phyloP scores from a whole-genome alignment of 2,797 vertebrate genomes.

The Anas bernieri region DNA sequence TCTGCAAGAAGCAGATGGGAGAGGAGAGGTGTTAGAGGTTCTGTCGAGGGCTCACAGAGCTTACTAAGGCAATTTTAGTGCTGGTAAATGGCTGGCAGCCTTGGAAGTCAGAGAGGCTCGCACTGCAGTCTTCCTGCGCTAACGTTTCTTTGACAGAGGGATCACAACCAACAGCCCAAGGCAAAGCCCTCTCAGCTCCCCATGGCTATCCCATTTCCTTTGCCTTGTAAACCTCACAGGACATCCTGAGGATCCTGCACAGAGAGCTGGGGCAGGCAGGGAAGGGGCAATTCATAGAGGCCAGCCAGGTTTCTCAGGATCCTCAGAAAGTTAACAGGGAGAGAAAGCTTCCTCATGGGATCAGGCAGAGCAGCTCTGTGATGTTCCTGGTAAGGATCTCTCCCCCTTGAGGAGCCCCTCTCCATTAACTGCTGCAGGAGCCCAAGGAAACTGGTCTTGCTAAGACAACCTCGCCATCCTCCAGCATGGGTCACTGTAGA shows the following conservation, averaged over 20 bases:
- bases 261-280: background rate
- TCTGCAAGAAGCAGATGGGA: conserved; percentile 74
- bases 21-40: conserved; percentile 24
- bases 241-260: background rate
- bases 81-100: conserved; percentile 14
- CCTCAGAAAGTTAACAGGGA: background rate
- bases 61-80: conserved; percentile 35
- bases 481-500: background rate
- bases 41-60: conserved; percentile 54
- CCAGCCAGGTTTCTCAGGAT: no score
- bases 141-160: background rate
- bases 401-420: background rate
- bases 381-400: background rate
- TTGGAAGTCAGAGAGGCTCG: background rate
- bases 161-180: background rate
- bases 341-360: background rate
- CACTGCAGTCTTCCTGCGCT: background rate
- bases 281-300: background rate
- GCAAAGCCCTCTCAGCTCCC: background rate
- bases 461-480: background rate
- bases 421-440: background rate
- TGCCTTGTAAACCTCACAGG: background rate
- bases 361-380: background rate
- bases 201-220: background rate
- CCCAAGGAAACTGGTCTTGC: background rate